Conservation (phyloP, 2,888 invertebrate genomes). For the Masnerella sp. region DNA sequence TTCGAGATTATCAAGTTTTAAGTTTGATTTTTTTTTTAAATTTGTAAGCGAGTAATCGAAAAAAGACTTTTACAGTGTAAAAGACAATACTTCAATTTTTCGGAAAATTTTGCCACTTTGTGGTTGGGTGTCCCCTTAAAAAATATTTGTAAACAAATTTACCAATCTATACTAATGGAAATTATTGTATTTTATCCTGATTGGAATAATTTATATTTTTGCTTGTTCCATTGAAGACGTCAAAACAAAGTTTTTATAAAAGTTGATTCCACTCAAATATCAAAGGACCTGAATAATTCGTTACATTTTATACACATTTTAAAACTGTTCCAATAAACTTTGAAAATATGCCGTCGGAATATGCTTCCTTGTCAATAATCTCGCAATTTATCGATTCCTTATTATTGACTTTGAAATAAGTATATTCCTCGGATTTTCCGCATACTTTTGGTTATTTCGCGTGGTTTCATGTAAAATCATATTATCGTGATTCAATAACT, state of each 20-base stretch:
- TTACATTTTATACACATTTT: slow-evolving; percentile 6
- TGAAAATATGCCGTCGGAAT: slow-evolving; percentile 12
- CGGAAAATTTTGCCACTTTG: no score
- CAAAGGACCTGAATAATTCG: neutral
- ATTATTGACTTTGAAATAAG: slow-evolving; percentile 40
- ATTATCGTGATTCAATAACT: slow-evolving; percentile 8
- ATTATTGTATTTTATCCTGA: no score
- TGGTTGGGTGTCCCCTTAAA: no score
- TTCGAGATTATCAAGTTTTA: no score
- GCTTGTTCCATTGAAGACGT: no score
- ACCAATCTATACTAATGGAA: no score
- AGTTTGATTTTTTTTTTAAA: no score
- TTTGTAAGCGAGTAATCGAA: no score
- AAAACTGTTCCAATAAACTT: slow-evolving; percentile 9
- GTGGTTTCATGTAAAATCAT: slow-evolving; percentile 5
- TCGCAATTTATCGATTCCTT: slow-evolving; percentile 32
- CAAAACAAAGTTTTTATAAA: neutral
- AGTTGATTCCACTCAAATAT: neutral
- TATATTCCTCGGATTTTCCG: slow-evolving; percentile 28
- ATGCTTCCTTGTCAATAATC: slow-evolving; percentile 34
- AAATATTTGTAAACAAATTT: no score
- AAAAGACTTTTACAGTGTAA: no score
- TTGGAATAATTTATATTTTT: no score
- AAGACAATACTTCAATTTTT: no score
- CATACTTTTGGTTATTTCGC: slow-evolving; percentile 35